Base-by-base conservation (phyloP, 2,888 invertebrate genomes). In the Branchipolynoe longqiensis region DNA sequence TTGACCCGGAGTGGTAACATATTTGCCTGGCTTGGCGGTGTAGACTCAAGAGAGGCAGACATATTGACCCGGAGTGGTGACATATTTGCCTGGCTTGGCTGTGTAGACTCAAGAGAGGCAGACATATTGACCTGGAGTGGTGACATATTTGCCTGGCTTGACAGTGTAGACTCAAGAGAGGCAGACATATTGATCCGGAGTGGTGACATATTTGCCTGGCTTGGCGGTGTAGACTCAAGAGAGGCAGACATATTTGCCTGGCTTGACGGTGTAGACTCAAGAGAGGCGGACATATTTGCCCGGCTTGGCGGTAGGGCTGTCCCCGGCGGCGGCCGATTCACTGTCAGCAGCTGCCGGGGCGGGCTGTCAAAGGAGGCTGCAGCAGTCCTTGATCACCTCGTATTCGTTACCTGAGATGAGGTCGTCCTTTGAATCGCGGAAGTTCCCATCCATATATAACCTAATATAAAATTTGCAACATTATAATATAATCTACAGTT, bases 291-390 rank as follows among this genome's bases (percentile, higher is more conserved):
- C 78, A 25, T 78, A 78, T 33, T 78, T 78, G 41, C 78, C 78
- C 41, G 78, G 78, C 54, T 78, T 78, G 78, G 41, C 54, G 28
- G 78, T 48, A 8, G 78, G 78, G 78, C 48, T 48, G 54, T 78
- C 48, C 78, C 78, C 78, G 54, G 78, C 78, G 28, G 48, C 78
- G 25, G 78, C 78, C 48, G 73, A 28, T n/a, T 40, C 78, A 8
- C 12, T 78, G 48, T 78, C 54, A 78, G 78, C 78, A 14, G 78
- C 48, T 14, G 78, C 78, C 78, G 78, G 78, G 78, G 48, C 54
- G n/a, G 78, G 28, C 54, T 78, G 78, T 78, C 78, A 78, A 28
- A 78, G 78, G n/a, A 78, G 78, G 25, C 78, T 78, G 28, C 78
- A 78, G 48, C 78, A 78, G 78, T 78, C 78, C 18, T 78, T 78